phyloP scores from a whole-genome alignment of 2,888 invertebrate genomes.

The Chaetogeoica ovagalla region DNA sequence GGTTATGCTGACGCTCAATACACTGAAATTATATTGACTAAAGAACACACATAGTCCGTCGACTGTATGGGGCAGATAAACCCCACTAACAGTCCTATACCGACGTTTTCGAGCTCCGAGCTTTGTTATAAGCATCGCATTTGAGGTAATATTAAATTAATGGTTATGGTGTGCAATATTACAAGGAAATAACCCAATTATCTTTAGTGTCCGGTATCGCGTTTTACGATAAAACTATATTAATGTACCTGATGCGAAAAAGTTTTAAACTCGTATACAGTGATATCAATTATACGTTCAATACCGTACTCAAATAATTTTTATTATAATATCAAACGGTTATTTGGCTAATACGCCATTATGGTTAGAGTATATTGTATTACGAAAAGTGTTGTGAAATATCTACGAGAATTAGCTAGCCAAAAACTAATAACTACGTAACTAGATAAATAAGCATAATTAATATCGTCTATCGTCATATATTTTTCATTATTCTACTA shows the following conservation, averaged over 20 bases:
- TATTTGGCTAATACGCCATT: too few relatives aligned
- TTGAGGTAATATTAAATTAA: slow-evolving; percentile 23
- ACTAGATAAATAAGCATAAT: too few relatives aligned
- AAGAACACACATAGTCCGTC: slow-evolving; percentile 4
- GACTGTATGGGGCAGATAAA: slow-evolving; percentile 1
- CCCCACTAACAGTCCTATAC: not conserved
- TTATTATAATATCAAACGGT: too few relatives aligned
- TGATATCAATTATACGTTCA: too few relatives aligned
- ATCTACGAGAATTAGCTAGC: too few relatives aligned
- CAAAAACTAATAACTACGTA: too few relatives aligned
- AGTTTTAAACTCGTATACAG: too few relatives aligned
- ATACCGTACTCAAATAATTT: too few relatives aligned
- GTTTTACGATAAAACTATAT: not conserved
- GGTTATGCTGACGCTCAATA: not conserved
- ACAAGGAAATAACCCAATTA: slow-evolving; percentile 24
- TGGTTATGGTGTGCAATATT: slow-evolving; percentile 26
- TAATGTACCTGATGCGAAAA: not conserved
- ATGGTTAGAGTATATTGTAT: too few relatives aligned
- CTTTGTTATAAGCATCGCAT: not conserved
- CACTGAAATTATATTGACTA: slow-evolving; percentile 10
- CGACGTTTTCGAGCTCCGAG: slow-evolving; percentile 1
- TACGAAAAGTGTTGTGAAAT: too few relatives aligned
- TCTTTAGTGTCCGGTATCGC: not conserved
- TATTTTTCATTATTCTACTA: too few relatives aligned
- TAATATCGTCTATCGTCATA: too few relatives aligned